A percentile compares a stretch with the other conserved stretches of the same genome.
phyloP scores from a whole-genome alignment of 2,797 vertebrate species.

The Brachyrhaphis roseni region DNA sequence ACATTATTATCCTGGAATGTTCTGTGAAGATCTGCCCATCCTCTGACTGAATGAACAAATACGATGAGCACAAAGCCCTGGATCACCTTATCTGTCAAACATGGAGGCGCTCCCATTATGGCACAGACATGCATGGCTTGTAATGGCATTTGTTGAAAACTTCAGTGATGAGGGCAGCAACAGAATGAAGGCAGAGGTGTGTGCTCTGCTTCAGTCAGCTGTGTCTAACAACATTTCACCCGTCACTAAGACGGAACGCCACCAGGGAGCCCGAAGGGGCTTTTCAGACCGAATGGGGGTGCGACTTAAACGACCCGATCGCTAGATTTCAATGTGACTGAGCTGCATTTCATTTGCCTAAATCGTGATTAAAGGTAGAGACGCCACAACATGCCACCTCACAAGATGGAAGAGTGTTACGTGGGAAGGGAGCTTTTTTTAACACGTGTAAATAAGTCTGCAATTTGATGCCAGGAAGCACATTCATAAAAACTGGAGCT shows the following conservation, averaged over 20 bases:
- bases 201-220: constrained; percentile 3
- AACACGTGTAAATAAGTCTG: background rate
- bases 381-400: background rate
- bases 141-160: constrained; percentile 22
- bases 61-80: background rate
- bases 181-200: constrained; percentile 13
- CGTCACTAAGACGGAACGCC: background rate
- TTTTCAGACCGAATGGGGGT: background rate
- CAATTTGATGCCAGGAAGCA: background rate
- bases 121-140: constrained; percentile 12
- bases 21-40: background rate
- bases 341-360: background rate
- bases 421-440: background rate
- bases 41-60: constrained; percentile 5
- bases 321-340: background rate
- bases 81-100: constrained; percentile 10
- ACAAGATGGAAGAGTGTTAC: background rate
- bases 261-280: background rate
- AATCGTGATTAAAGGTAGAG: background rate
- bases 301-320: background rate
- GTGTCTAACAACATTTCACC: constrained; percentile 19
- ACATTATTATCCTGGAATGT: background rate
- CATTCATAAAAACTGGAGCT: background rate
- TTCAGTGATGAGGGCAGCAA: background rate
- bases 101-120: constrained; percentile 4